These are phyloP conservation scores for Chlamydotis undulata DNA, from an alignment of 2,113 vertebrate species.

Conservation along the genomic window DNA sequence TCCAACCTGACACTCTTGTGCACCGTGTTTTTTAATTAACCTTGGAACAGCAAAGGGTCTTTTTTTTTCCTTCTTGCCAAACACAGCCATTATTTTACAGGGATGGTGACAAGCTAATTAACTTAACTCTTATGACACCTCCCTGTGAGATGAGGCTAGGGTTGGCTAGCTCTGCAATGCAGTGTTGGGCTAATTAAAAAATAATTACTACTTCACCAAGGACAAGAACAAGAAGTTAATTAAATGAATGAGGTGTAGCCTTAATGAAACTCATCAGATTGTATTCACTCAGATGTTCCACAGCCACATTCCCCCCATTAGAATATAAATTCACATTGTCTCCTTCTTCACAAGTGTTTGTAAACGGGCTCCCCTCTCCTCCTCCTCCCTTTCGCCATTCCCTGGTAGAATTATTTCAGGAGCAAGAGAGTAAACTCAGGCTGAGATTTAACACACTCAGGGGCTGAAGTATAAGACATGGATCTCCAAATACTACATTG, in stretches of 20 bases:
- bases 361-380: neutral
- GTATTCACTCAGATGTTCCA: conserved; percentile 24
- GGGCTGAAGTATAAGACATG: neutral
- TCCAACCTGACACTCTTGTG: conserved; percentile 19
- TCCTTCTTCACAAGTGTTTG: neutral
- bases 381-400: neutral
- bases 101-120: conserved; percentile 82
- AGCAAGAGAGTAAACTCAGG: neutral
- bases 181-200: conserved; percentile 80
- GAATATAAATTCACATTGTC: conserved; percentile 12
- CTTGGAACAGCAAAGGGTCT: conserved; percentile 73
- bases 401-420: neutral
- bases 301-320: conserved; percentile 32
- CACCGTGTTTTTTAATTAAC: conserved; percentile 78
- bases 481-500: neutral
- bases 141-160: conserved; percentile 75
- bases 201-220: conserved; percentile 83
- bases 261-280: conserved; percentile 76
- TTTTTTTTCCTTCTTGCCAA: conserved; percentile 52
- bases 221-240: conserved; percentile 84
- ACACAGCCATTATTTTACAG: conserved; percentile 76
- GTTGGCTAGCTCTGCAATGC: conserved; percentile 74
- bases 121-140: conserved; percentile 83
- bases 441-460: neutral
- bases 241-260: conserved; percentile 77